A percentile compares a stretch with the other conserved stretches of the same genome.
These are phyloP conservation scores for Incurvaria masculella DNA, from an alignment of 2,888 invertebrate species.

Conservation along the genomic window DNA sequence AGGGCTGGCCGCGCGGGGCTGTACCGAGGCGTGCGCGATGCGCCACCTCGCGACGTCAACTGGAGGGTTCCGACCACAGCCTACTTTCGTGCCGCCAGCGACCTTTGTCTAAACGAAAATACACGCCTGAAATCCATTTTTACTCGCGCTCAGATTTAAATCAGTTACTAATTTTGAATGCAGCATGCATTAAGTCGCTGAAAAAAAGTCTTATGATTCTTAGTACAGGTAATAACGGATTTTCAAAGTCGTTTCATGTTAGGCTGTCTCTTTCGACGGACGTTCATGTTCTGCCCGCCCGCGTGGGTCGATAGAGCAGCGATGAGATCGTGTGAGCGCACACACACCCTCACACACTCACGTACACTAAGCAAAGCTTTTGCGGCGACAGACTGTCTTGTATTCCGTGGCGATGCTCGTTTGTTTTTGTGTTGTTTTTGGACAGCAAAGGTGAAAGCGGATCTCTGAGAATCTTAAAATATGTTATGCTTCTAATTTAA, in stretches of 20 bases:
- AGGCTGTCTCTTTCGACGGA: background rate
- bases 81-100: background rate
- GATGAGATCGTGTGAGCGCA: background rate
- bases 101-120: background rate
- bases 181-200: too few relatives aligned
- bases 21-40: background rate
- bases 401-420: background rate
- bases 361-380: background rate
- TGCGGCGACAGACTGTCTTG: background rate
- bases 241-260: too few relatives aligned
- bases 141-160: background rate
- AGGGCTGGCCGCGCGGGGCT: too few relatives aligned
- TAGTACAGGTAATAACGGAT: too few relatives aligned
- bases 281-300: background rate
- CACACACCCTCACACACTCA: background rate
- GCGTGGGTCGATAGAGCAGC: background rate
- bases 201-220: too few relatives aligned
- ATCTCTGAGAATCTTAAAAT: too few relatives aligned
- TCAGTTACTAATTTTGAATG: too few relatives aligned
- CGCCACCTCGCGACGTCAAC: background rate
- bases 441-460: too few relatives aligned
- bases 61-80: background rate
- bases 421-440: background rate
- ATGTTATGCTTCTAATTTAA: too few relatives aligned
- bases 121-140: background rate